Evolutionary conservation across 2,888 invertebrate species (phyloP), one percentile per base, ranked within the genome.

Genomic region (Conistra vaccinii): DNA sequence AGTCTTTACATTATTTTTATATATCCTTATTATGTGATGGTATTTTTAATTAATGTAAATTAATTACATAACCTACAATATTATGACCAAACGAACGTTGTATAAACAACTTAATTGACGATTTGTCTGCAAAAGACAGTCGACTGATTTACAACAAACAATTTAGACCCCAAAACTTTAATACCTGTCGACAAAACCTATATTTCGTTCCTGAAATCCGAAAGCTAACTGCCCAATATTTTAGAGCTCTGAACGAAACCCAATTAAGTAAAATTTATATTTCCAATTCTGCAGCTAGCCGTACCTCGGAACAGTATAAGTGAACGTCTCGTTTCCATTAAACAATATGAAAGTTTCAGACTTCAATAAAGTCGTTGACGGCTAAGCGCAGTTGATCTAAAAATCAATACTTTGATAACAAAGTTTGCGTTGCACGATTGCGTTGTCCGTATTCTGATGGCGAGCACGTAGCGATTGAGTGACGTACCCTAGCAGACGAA

Each of bases 391-490:
- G 73, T 81, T 85, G 86, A 86, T 86, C 80, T 80, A 85, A 88
- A 87, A 87, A 87, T 87, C 87, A 85, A 87, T 87, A 87, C 73
- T 87, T 88, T 88, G 75, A 88, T 87, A 87, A 83, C 83, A 86
- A 88, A 87, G 85, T 87, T 88, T 83, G 60, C 66, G 83, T 77
- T 85, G 87, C 88, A 87, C 79, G 86, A 86, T 78, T 80, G 86
- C 79, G 81, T 73, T 78, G 84, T 86, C 80, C 89, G 81, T 86
- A 87, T 85, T 88, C 87, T 85, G 88, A 93, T 94, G 92, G 92
- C 93, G 92, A 91, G 92, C 95, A 95, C 95, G 95, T 95, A 91
- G 90, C 93, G 93, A 91, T 91, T 94, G 95, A 95, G 92, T 94
- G 95, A 95, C 95, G 91, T 90, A 91, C 95, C 94, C 91, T 83